A percentile compares a stretch with the other conserved stretches of the same genome.
Evolutionary conservation across 2,888 invertebrate genomes (phyloP).

Genomic region (Gasteruption jaculator): DNA sequence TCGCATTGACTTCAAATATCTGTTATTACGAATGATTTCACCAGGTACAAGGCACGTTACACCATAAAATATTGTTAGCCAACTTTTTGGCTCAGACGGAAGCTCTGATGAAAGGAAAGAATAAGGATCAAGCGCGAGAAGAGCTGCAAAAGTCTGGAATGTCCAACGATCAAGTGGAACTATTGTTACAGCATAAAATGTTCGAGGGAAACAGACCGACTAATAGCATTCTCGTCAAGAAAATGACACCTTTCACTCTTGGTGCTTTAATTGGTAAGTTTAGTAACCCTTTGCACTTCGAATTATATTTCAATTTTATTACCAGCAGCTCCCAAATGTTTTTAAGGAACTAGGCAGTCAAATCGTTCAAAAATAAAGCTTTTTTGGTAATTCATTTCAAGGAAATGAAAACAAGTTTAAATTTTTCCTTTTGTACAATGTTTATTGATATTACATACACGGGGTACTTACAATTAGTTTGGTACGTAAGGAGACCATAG

Average conservation of each 20-base stretch:
- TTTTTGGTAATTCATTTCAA: too few species aligned
- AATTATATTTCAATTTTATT: slow-evolving; percentile 11
- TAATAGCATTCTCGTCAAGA: slow-evolving; percentile 90
- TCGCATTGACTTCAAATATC: too few species aligned
- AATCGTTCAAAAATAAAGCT: too few species aligned
- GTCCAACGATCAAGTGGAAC: slow-evolving; percentile 66
- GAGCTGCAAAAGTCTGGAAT: slow-evolving; percentile 81
- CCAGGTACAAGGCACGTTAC: slow-evolving; percentile 63
- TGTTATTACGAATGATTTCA: slow-evolving; percentile 1
- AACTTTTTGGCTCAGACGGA: slow-evolving; percentile 99
- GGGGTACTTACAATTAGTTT: too few species aligned
- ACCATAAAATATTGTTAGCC: slow-evolving; percentile 91
- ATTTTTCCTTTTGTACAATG: too few species aligned
- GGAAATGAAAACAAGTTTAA: too few species aligned
- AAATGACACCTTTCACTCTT: slow-evolving; percentile 87
- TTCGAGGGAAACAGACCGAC: slow-evolving; percentile 97
- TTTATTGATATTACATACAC: too few species aligned
- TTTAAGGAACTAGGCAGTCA: too few species aligned
- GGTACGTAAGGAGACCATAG: too few species aligned
- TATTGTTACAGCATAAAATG: slow-evolving; percentile 91
- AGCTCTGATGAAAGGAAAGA: slow-evolving; percentile 87
- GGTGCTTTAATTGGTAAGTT: slow-evolving; percentile 87
- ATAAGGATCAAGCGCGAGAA: slow-evolving; percentile 63
- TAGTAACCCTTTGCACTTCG: too few species aligned
- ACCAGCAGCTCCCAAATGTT: too few species aligned